Evolutionary conservation across 2,888 invertebrate genomes (phyloP), one percentile per base, ranked within the genome.

Genomic region (Leptopilina drosophilae): DNA sequence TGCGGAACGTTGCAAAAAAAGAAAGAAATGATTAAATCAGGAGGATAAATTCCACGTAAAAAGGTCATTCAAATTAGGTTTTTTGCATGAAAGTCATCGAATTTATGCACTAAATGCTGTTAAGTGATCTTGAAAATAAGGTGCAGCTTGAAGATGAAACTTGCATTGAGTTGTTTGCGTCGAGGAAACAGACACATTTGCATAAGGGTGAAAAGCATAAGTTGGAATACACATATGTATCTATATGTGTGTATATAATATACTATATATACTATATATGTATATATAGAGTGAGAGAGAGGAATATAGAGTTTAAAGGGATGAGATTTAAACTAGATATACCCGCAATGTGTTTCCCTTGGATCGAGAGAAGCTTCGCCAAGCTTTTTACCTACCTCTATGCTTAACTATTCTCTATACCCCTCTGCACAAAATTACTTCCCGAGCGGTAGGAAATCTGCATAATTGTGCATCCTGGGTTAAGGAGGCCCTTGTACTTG

Each of bases 381-480:
- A 73, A 65, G 67, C 69, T 78, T 78, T 67, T 78, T 65, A 42
- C 73, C 73, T 65, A 42, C 73, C 73, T 56, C 56, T 56, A 73
- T 56, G 73, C 73, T 79, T 66, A 76, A 64, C 73, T 73, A 73
- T 73, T 73, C 64, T 78, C 49, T 49, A 9, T 49, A 49, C n/a
- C 73, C 53, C 77, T 69, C 62, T 75, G 76, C 73, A 66, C 73
- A 65, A 82, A 81, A 82, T 82, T 82, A 81, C 80, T 78, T 81
- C 77, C 33, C 78, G 78, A 82, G 76, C 76, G 80, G 76, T 76
- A 79, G 73, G 49, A 75, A 82, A 82, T 82, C 65, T 81, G 66
- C 82, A 82, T 82, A 82, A 82, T 82, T 81, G 80, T 77, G 77
- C 77, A 69, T 81, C 78, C 65, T 20, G 65, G 78, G 20, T 15